Evolutionary conservation across 2,113 vertebrate genomes (phyloP).

Genomic region (Notothenia coriiceps): DNA sequence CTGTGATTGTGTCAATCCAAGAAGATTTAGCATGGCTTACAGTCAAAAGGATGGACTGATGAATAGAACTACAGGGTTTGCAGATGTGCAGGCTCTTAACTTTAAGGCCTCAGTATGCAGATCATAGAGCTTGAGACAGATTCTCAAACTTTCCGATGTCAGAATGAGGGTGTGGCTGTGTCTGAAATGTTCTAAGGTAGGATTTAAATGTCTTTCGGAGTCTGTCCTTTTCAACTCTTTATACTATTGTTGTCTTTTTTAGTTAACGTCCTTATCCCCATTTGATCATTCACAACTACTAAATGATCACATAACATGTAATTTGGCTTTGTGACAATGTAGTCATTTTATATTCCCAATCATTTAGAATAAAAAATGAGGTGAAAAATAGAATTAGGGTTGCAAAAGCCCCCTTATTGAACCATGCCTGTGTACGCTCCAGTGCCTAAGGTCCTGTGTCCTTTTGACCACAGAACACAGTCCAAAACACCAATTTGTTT

Average conservation of each 20-base stretch:
- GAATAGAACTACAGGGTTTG: neutral
- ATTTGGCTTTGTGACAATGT: too few species aligned
- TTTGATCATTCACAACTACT: neutral
- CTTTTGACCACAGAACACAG: too few species aligned
- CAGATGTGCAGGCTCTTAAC: neutral
- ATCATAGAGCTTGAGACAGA: constrained; percentile 11
- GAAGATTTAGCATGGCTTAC: neutral
- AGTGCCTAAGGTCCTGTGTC: too few species aligned
- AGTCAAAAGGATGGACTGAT: neutral
- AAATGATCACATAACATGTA: too few species aligned
- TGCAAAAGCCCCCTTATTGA: too few species aligned
- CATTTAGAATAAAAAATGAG: too few species aligned
- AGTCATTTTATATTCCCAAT: too few species aligned
- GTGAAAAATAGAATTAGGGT: too few species aligned
- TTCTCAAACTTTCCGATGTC: neutral
- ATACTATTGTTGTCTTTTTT: neutral
- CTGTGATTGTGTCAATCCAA: neutral
- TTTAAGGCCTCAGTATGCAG: neutral
- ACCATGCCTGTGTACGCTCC: too few species aligned
- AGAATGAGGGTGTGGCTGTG: neutral
- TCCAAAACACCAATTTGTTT: too few species aligned
- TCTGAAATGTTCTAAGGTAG: neutral
- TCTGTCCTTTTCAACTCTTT: too few species aligned
- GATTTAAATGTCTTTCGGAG: neutral
- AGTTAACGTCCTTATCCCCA: neutral